phyloP scores from a whole-genome alignment of 2,888 invertebrate species.

The Eupsilia transversa region DNA sequence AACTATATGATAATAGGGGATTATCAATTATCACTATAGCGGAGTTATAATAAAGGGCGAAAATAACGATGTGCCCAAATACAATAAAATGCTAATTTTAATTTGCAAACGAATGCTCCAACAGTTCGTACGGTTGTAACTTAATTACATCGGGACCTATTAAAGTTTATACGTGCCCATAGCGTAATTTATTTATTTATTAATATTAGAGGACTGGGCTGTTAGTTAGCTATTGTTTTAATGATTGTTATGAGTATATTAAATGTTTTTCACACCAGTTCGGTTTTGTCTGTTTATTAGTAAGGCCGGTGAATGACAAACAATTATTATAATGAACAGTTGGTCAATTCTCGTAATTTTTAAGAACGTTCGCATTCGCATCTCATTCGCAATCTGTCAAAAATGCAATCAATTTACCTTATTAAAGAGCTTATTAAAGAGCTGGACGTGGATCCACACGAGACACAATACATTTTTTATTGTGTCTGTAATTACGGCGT shows the following conservation, averaged over 20 bases:
- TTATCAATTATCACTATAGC: conserved; percentile 58
- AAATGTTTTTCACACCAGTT: conserved; percentile 10
- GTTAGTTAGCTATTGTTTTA: conserved; percentile 28
- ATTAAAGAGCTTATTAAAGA: no score
- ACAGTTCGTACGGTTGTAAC: conserved; percentile 37
- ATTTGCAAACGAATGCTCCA: conserved; percentile 49
- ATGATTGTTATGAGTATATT: conserved; percentile 21
- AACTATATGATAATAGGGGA: no score
- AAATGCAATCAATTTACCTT: no score
- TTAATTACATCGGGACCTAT: conserved; percentile 47
- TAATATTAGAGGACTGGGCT: background rate
- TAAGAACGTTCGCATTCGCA: no score
- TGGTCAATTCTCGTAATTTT: no score
- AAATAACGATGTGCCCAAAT: conserved; percentile 46
- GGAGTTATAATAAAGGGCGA: conserved; percentile 24
- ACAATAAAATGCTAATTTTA: conserved; percentile 63
- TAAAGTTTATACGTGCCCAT: conserved; percentile 34
- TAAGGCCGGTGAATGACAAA: background rate
- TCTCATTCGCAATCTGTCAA: no score
- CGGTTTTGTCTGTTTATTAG: conserved; percentile 24
- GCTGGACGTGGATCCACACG: no score
- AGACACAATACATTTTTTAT: no score
- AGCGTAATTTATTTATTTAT: conserved; percentile 46
- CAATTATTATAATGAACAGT: no score
- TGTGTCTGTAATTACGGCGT: no score